Conservation (phyloP, 2,797 vertebrate genomes). For the Atherinosoma microstoma region DNA sequence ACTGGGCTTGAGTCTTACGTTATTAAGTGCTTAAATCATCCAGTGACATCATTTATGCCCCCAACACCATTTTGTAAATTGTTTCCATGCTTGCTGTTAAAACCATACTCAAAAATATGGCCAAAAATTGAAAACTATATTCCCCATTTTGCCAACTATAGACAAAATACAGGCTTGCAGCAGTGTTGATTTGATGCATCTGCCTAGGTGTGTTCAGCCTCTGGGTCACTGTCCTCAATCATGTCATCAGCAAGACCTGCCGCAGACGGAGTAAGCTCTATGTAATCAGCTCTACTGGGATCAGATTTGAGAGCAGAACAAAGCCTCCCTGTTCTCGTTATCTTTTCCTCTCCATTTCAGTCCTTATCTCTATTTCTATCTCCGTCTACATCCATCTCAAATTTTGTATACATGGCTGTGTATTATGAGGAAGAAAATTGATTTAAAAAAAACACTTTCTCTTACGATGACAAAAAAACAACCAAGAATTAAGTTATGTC, state of each 20-base stretch:
- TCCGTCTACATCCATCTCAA: constrained; percentile 11
- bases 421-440: background rate
- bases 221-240: constrained; percentile 62
- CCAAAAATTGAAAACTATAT: constrained; percentile 25
- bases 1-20: constrained; percentile 4
- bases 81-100: constrained; percentile 10
- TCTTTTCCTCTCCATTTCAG: constrained; percentile 10
- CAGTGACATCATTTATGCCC: constrained; percentile 18
- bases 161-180: constrained; percentile 54
- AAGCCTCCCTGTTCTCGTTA: constrained; percentile 24
- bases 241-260: constrained; percentile 66
- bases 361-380: constrained; percentile 11
- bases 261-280: constrained; percentile 44
- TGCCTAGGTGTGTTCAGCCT: constrained; percentile 50
- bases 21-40: constrained; percentile 49
- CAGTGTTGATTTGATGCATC: constrained; percentile 53
- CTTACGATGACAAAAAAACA: background rate
- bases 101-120: background rate
- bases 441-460: background rate
- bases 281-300: constrained; percentile 66
- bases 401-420: background rate
- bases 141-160: constrained; percentile 17
- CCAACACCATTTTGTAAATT: constrained; percentile 12
- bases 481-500: background rate
- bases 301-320: constrained; percentile 52